phyloP scores from a whole-genome alignment of 2,113 vertebrate genomes.

The Myotis lucifugus region DNA sequence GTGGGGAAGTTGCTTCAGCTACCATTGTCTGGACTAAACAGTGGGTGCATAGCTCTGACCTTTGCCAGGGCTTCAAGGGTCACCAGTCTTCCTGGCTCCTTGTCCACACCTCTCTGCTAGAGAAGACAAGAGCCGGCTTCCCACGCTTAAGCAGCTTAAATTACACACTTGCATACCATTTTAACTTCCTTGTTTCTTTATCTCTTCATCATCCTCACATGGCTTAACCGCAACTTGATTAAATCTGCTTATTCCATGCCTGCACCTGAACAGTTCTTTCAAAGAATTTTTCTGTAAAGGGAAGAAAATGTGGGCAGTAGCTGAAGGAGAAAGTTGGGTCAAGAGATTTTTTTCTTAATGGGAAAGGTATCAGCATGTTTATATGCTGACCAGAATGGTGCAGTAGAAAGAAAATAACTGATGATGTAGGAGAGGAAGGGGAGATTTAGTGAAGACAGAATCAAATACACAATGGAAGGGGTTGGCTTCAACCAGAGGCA shows the following conservation, averaged over 20 bases:
- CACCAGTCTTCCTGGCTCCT: too few species aligned
- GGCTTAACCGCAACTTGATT: not conserved
- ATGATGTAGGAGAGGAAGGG: not conserved
- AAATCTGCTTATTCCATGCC: not conserved
- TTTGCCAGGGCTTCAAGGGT: too few species aligned
- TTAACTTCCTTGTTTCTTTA: not conserved
- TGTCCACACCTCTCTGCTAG: too few species aligned
- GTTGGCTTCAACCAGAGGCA: not conserved
- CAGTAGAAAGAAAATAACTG: not conserved
- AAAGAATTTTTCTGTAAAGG: not conserved
- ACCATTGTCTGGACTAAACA: too few species aligned
- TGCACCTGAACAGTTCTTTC: not conserved
- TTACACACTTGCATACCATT: not conserved
- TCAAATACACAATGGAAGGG: not conserved
- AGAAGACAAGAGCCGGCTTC: too few species aligned
- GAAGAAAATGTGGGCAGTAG: not conserved
- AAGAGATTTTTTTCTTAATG: not conserved
- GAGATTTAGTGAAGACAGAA: not conserved
- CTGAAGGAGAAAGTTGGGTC: not conserved
- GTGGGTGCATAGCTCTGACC: too few species aligned
- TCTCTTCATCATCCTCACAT: not conserved
- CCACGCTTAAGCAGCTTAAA: not conserved
- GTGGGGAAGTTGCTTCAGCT: too few species aligned
- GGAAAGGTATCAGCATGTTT: not conserved
- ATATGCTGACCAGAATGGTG: not conserved